Base-by-base conservation (phyloP, 2,888 invertebrate species). In the Zhengitettix transpicula region DNA sequence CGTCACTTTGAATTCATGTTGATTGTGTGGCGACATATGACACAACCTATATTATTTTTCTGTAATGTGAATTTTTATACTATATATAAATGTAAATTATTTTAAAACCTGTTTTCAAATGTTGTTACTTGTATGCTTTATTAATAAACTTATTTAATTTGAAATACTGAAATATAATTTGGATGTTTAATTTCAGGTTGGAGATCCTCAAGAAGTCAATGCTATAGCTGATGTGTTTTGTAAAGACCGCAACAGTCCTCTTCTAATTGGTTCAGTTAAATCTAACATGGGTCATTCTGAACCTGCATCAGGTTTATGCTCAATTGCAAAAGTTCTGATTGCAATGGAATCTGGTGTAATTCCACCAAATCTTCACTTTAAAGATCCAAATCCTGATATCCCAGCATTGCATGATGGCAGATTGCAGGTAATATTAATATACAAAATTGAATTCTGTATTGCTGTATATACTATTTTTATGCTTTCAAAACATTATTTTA, bases 251-350 rank as follows among this genome's bases (percentile, higher is more conserved):
- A 77, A 79, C 61, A 74, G 75, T 42, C 94, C 97, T 9, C 78
- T 99, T 55, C 74, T 96, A 53, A 84, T 99, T 68, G 98, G 98
- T 16, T 96, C 97, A 0, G 91, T 97, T 0, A 99, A 99, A 73
- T 95, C 95, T 28, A 99, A 98, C 75, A 96, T 98, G 94, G 98
- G 98, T 1, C 98, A 99, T 72, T 87, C 96, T 7, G 98, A 99
- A 75, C 92, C 96, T 1, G 89, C 89, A 1, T 90, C 91, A 54
- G 95, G 94, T 40, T 77, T 97, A 40, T 91, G 93, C 70, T 88
- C 94, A 1, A 77, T 97, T 64, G 91, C 92, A 12, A 97, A 97
- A 74, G 81, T 94, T 58, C 73, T 98, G 28, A 83, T 98, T 62
- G 89, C 96, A 15, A 95, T 98, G 90, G 94, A 98, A 75, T 74